These are phyloP conservation scores for Calliphora vomitoria DNA, from an alignment of 2,888 invertebrate species.

Conservation along the genomic window DNA sequence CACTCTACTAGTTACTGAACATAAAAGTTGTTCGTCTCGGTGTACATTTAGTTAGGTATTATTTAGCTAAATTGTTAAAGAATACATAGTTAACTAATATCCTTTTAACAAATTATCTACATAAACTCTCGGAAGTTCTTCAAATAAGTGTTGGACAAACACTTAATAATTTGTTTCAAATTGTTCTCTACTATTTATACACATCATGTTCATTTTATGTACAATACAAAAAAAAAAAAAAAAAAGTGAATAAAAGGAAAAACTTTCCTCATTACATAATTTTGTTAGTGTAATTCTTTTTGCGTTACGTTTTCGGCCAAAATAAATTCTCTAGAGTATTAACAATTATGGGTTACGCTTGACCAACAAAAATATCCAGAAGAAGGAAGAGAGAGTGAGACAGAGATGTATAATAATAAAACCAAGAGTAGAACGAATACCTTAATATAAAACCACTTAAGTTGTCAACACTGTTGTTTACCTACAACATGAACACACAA, in stretches of 20 bases:
- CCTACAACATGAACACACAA: constrained; percentile 4
- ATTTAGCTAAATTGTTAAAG: constrained; percentile 41
- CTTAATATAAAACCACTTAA: constrained; percentile 73
- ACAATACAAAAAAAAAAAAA: constrained; percentile 18
- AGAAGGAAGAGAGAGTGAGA: background rate
- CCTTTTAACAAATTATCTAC: constrained; percentile 61
- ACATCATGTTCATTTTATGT: constrained; percentile 5
- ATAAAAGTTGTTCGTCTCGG: no score
- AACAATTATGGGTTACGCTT: constrained; percentile 73
- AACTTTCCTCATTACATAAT: constrained; percentile 66
- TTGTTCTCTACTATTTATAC: constrained; percentile 21
- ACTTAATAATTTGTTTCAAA: constrained; percentile 64
- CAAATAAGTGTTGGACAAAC: constrained; percentile 63
- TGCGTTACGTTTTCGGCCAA: background rate
- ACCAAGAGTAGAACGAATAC: constrained; percentile 28
- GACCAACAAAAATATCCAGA: constrained; percentile 56
- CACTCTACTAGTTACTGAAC: background rate
- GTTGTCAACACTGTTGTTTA: constrained; percentile 72
- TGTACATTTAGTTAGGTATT: background rate
- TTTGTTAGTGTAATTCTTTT: constrained; percentile 35
- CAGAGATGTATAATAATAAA: constrained; percentile 18
- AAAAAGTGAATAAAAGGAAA: constrained; percentile 29
- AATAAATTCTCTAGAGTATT: constrained; percentile 71
- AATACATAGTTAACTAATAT: constrained; percentile 62
- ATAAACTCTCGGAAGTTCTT: constrained; percentile 54